A percentile compares a stretch with the other conserved stretches of the same genome.
These are phyloP conservation scores for Cheiracanthium punctorium DNA, from an alignment of 2,888 invertebrate genomes.

Conservation along the genomic window DNA sequence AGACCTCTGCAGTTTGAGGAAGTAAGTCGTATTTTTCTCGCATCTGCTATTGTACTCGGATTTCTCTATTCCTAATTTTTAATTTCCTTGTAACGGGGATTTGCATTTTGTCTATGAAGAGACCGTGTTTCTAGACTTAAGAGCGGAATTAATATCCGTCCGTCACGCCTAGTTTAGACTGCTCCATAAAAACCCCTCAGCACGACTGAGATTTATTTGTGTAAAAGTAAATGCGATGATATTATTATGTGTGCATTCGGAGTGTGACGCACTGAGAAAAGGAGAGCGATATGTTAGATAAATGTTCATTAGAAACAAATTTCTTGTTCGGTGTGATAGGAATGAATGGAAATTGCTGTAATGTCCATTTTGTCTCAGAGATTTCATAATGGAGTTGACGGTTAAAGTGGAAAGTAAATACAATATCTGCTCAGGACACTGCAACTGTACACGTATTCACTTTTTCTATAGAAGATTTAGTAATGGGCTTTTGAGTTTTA, in stretches of 20 bases:
- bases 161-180: constrained; percentile 43
- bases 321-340: neutral
- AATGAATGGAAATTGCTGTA: neutral
- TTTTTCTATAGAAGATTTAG: no score
- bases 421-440: no score
- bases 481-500: no score
- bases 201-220: constrained; percentile 22
- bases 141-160: constrained; percentile 60
- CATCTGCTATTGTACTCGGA: no score
- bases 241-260: constrained; percentile 18
- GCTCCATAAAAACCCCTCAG: neutral
- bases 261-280: neutral
- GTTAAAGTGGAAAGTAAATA: no score
- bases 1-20: no score
- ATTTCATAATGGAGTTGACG: no score
- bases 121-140: constrained; percentile 42
- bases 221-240: constrained; percentile 30
- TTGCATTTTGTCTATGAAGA: constrained; percentile 53
- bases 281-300: neutral
- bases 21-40: no score
- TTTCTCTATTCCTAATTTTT: constrained; percentile 41
- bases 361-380: no score
- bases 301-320: constrained; percentile 2
- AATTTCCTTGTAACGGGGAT: constrained; percentile 48
- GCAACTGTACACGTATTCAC: no score